These are phyloP conservation scores for Buceros bicornis DNA, from an alignment of 2,797 vertebrate species.

Conservation along the genomic window DNA sequence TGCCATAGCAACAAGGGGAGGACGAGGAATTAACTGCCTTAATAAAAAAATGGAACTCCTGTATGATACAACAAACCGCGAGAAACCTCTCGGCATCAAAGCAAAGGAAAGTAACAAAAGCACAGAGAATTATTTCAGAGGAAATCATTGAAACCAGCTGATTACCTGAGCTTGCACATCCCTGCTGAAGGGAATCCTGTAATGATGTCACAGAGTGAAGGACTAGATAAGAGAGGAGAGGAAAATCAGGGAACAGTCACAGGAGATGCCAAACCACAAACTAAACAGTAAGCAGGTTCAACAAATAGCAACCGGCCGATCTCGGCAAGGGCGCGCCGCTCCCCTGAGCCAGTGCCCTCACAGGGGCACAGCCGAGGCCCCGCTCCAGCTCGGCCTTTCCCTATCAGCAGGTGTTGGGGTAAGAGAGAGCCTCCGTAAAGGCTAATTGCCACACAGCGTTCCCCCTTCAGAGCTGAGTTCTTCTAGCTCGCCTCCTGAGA, in stretches of 20 bases:
- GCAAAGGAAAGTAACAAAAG: slow-evolving; percentile 56
- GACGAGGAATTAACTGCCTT: slow-evolving; percentile 44
- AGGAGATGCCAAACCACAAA: slow-evolving; percentile 70
- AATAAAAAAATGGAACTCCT: slow-evolving; percentile 16
- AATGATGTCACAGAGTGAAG: slow-evolving; percentile 82
- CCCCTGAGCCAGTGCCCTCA: background rate
- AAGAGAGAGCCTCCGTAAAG: slow-evolving; percentile 47
- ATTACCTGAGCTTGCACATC: slow-evolving; percentile 87
- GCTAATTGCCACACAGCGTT: slow-evolving; percentile 3
- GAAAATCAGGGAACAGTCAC: slow-evolving; percentile 75
- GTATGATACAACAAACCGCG: background rate
- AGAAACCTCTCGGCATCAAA: slow-evolving; percentile 43
- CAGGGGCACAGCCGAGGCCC: background rate
- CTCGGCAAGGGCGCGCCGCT: slow-evolving; percentile 14
- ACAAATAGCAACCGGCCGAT: slow-evolving; percentile 41
- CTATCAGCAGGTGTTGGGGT: background rate
- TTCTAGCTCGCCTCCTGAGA: slow-evolving; percentile 53
- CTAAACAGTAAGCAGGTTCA: slow-evolving; percentile 67
- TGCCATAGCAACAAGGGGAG: slow-evolving; percentile 68
- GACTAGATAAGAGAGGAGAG: slow-evolving; percentile 80
- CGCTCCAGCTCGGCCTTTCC: background rate
- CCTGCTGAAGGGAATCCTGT: slow-evolving; percentile 84
- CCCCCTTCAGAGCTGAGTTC: slow-evolving; percentile 1
- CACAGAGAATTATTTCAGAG: slow-evolving; percentile 40
- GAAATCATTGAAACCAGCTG: slow-evolving; percentile 54